Conservation (phyloP, 2,888 invertebrate species). For the Steromphala cineraria region DNA sequence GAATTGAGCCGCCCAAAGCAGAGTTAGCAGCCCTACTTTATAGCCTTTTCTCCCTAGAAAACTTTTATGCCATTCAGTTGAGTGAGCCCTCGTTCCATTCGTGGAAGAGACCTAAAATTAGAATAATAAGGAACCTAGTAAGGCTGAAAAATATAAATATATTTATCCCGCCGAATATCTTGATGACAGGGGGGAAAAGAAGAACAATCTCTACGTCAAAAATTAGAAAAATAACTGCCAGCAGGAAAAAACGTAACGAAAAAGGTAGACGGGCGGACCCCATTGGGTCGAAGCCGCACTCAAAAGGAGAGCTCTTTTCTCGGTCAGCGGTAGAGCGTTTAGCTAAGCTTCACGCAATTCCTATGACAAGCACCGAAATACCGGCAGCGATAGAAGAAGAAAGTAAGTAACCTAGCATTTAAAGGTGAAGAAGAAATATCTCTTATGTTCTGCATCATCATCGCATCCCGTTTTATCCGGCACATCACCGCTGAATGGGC, state of each 20-base stretch:
- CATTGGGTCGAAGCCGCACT: constrained; percentile 81
- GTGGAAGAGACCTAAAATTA: constrained; percentile 26
- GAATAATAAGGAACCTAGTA: constrained; percentile 24
- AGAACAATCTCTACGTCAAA: constrained; percentile 85
- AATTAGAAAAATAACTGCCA: constrained; percentile 84
- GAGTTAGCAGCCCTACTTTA: constrained; percentile 47
- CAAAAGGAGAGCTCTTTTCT: constrained; percentile 77
- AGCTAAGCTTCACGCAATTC: constrained; percentile 27
- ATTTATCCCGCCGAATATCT: background rate
- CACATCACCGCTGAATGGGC: constrained; percentile 22
- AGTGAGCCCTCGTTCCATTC: constrained; percentile 34
- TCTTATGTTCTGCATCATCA: constrained; percentile 26
- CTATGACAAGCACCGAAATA: background rate
- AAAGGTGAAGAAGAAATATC: background rate
- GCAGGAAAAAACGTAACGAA: constrained; percentile 81
- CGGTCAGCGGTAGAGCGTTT: constrained; percentile 31
- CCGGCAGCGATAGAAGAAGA: background rate
- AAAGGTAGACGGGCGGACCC: constrained; percentile 78
- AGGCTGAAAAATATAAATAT: background rate
- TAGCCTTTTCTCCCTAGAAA: constrained; percentile 19
- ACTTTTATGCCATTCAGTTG: constrained; percentile 9
- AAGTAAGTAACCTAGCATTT: background rate
- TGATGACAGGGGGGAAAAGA: constrained; percentile 78
- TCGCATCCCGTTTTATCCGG: constrained; percentile 27
- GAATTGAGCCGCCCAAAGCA: constrained; percentile 43